Conservation (phyloP, 2,888 invertebrate genomes). For the Cabera pusaria region DNA sequence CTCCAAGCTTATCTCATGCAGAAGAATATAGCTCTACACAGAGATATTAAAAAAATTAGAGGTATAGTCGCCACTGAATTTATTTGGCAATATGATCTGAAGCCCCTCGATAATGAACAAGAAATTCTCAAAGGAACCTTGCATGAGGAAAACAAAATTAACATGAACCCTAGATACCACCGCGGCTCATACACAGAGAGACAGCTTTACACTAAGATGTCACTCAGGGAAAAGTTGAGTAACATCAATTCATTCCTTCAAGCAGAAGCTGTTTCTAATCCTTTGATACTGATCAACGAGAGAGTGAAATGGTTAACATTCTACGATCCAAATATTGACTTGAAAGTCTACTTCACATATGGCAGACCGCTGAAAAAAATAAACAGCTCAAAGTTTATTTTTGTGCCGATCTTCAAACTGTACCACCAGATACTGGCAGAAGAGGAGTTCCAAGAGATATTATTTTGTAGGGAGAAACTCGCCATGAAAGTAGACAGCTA, state of each 20-base stretch:
- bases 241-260: conserved; percentile 65
- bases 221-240: conserved; percentile 72
- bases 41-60: conserved; percentile 73
- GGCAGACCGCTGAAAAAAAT: conserved; percentile 80
- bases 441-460: conserved; percentile 63
- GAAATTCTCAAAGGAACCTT: conserved; percentile 74
- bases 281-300: conserved; percentile 56
- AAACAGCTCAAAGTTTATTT: conserved; percentile 84
- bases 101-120: conserved; percentile 69
- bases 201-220: conserved; percentile 70
- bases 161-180: conserved; percentile 72
- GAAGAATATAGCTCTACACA: conserved; percentile 59
- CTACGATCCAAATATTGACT: conserved; percentile 40
- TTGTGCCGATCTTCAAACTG: conserved; percentile 72
- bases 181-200: conserved; percentile 84
- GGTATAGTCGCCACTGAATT: conserved; percentile 81
- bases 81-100: conserved; percentile 82
- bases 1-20: conserved; percentile 84
- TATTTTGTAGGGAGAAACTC: conserved; percentile 40
- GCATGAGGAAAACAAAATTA: conserved; percentile 70
- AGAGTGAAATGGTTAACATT: conserved; percentile 55
- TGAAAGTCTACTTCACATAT: conserved; percentile 60
- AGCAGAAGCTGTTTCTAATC: conserved; percentile 70
- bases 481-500: conserved; percentile 25
- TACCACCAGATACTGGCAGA: conserved; percentile 70